phyloP scores from a whole-genome alignment of 2,888 invertebrate species.

The Eristalis pertinax region DNA sequence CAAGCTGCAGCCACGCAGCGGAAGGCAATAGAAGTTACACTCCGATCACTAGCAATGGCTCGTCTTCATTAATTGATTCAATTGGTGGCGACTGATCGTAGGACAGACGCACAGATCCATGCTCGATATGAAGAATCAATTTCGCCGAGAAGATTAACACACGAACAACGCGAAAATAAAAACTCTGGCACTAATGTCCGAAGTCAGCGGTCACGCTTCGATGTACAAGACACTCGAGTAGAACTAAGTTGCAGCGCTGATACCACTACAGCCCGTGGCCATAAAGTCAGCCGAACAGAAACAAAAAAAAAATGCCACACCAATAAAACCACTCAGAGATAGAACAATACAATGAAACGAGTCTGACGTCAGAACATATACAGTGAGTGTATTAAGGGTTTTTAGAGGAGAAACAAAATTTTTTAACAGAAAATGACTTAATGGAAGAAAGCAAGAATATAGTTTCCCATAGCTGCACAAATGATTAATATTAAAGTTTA shows the following conservation, averaged over 20 bases:
- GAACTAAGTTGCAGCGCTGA: slow-evolving; percentile 10
- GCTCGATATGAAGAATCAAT: not conserved
- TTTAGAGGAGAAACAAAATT: not conserved
- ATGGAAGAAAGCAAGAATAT: too few relatives aligned
- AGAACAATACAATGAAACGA: not conserved
- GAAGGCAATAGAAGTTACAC: not conserved
- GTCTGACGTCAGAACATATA: not conserved
- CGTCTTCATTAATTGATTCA: not conserved
- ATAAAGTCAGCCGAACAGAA: not conserved
- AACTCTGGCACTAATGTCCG: not conserved
- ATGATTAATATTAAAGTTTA: too few relatives aligned
- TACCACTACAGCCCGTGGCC: not conserved
- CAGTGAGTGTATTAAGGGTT: not conserved
- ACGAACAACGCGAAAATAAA: not conserved
- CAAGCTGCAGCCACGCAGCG: not conserved
- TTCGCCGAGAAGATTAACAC: not conserved
- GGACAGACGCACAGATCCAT: not conserved
- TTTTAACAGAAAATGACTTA: not conserved
- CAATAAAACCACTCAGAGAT: not conserved
- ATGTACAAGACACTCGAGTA: slow-evolving; percentile 2
- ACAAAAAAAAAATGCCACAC: not conserved
- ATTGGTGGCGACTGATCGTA: not conserved
- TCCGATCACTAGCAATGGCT: not conserved
- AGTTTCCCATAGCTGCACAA: too few relatives aligned
- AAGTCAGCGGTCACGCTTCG: slow-evolving; percentile 3